Conservation (phyloP, 1,140 invertebrate species). For the Drosophila subobscura region DNA sequence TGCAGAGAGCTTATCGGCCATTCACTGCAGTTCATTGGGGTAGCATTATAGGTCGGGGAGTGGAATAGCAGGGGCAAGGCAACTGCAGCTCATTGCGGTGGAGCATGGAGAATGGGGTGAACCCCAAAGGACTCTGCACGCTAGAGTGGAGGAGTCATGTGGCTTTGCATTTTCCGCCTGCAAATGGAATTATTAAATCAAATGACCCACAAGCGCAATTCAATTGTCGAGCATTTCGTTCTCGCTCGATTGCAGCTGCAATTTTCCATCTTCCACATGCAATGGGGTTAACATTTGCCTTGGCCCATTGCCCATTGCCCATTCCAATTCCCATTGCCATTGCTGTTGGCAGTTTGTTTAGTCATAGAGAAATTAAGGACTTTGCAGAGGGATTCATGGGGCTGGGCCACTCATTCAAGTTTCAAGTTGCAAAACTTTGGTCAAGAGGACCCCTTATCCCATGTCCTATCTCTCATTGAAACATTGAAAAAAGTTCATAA, state of each 20-base stretch:
- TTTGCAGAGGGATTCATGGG: conserved; percentile 18
- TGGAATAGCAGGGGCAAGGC: no score
- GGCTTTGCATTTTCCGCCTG: conserved; percentile 22
- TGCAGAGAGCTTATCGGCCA: conserved; percentile 60
- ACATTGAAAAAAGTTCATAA: conserved; percentile 69
- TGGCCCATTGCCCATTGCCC: no score
- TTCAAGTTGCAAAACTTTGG: conserved; percentile 38
- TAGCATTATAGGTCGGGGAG: conserved; percentile 6
- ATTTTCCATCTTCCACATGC: background rate
- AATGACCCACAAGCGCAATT: conserved; percentile 74
- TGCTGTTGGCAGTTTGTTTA: conserved; percentile 11
- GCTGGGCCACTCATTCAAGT: conserved; percentile 16
- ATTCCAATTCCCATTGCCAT: conserved; percentile 29
- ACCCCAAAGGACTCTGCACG: no score
- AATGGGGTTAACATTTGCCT: conserved; percentile 36
- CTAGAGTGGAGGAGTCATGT: background rate
- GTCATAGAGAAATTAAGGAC: conserved; percentile 20
- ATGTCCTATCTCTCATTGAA: background rate
- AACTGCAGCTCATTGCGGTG: no score
- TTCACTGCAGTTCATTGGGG: conserved; percentile 45
- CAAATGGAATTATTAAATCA: conserved; percentile 72
- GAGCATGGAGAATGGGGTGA: background rate
- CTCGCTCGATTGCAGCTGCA: conserved; percentile 60
- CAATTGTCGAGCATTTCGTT: conserved; percentile 47
- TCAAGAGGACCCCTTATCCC: conserved; percentile 2